These are phyloP conservation scores for Lagorchestes hirsutus DNA, from an alignment of 2,797 vertebrate genomes.

Conservation along the genomic window DNA sequence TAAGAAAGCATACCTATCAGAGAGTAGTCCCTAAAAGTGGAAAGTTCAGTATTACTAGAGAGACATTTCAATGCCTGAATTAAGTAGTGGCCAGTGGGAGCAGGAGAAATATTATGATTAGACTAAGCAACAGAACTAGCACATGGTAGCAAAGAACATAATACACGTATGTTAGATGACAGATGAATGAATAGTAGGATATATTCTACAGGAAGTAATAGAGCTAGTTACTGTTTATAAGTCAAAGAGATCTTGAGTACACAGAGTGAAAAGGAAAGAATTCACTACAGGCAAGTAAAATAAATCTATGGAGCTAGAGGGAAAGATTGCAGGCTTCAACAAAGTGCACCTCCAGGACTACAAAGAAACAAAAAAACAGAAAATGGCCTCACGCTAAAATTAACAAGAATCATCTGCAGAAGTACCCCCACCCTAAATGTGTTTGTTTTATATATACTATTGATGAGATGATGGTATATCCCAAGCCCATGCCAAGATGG, in stretches of 20 bases:
- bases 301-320: background rate
- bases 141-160: background rate
- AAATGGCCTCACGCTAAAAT: background rate
- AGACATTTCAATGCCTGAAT: background rate
- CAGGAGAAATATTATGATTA: constrained; percentile 18
- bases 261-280: background rate
- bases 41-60: constrained; percentile 11
- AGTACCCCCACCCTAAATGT: background rate
- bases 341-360: background rate
- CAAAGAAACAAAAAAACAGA: background rate
- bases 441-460: background rate
- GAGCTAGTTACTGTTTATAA: background rate
- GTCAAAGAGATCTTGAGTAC: background rate
- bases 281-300: background rate
- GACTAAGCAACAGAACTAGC: background rate
- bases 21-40: background rate
- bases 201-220: background rate
- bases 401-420: background rate
- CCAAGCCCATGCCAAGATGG: background rate
- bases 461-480: background rate
- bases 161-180: background rate
- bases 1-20: rapidly evolving
- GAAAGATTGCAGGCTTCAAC: background rate
- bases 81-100: background rate
- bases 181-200: background rate